Evolutionary conservation across 2,113 vertebrate genomes (phyloP).

Genomic region (Tupaia tana): DNA sequence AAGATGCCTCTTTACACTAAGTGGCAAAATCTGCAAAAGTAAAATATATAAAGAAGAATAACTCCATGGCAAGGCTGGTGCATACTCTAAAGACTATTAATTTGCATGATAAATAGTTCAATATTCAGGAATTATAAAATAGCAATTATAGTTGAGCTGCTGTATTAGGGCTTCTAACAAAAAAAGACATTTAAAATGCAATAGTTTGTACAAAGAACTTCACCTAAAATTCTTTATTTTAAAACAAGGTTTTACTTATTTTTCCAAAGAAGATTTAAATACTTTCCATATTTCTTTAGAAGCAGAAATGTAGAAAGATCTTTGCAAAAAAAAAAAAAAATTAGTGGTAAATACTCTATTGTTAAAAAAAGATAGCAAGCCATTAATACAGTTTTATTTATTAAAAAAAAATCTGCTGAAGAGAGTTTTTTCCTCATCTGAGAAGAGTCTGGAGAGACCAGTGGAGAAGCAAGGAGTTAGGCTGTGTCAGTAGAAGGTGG

Average conservation of each 20-base stretch:
- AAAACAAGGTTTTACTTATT: constrained; percentile 62
- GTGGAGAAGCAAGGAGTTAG: constrained; percentile 65
- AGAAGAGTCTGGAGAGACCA: not conserved
- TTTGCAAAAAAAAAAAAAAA: not conserved
- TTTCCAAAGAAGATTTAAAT: constrained; percentile 62
- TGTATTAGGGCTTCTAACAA: constrained; percentile 66
- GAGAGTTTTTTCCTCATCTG: constrained; percentile 55
- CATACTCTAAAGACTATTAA: constrained; percentile 57
- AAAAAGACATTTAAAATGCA: constrained; percentile 52
- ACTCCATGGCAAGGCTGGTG: constrained; percentile 57
- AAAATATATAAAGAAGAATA: constrained; percentile 63
- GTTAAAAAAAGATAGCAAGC: constrained; percentile 27
- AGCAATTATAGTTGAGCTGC: constrained; percentile 71
- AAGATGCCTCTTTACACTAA: constrained; percentile 52
- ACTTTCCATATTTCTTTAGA: constrained; percentile 49
- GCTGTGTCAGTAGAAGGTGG: not conserved
- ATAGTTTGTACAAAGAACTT: constrained; percentile 63
- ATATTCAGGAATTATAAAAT: constrained; percentile 74
- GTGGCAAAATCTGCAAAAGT: constrained; percentile 66
- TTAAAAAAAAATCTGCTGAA: constrained; percentile 14
- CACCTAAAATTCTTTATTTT: constrained; percentile 65
- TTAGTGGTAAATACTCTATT: constrained; percentile 18
- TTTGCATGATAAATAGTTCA: constrained; percentile 77
- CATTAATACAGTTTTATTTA: constrained; percentile 67
- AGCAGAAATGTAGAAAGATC: constrained; percentile 54